Evolutionary conservation across 2,888 invertebrate species (phyloP), one percentile per base, ranked within the genome.

Genomic region (Myopa testacea): DNA sequence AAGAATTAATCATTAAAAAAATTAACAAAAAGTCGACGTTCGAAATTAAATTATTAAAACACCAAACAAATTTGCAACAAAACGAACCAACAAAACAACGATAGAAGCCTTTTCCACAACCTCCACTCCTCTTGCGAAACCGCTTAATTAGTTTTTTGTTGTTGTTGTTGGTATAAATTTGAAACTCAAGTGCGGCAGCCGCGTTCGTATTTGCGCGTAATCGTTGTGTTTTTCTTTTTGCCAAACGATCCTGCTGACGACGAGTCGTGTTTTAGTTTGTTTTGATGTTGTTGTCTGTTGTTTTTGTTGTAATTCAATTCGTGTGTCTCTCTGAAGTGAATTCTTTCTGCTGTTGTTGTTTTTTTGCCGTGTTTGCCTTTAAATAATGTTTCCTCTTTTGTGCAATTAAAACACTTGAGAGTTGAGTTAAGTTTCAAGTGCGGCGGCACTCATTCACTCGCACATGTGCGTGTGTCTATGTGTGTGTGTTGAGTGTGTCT

Each of bases 371-470:
- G 4, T 65, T 8, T 6, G 40, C n/a, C 16, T 68, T 69, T 10
- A 26, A 75, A 55, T 75, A 75, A 52, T 40, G 19, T 70, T 67
- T n/a, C 55, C n/a, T 75, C 50, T 74, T 65, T 67, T 62, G 34
- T 38, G 75, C 75, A 75, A 75, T 75, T 75, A 75, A 75, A 60
- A 69, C 69, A 69, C 75, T 75, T 69, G 60, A 75, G 60, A 69
- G 68, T 75, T 69, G 69, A 75, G 69, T 19, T 55, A 26, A 67
- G 26, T 69, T 60, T 75, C 68, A 75, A 75, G 68, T 75, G 69
- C 62, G 37, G 60, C 55, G 65, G 62, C 45, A 26, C 40, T 62
- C 19, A 62, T 19, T 10, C n/a, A 62, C 4, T 5, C 19, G 4
- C 19, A 58, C n/a, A 5, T 19, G 10, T 19, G n/a, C 34, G 37